Evolutionary conservation across 2,113 vertebrate genomes (phyloP).

Genomic region (Recurvirostra avosetta): DNA sequence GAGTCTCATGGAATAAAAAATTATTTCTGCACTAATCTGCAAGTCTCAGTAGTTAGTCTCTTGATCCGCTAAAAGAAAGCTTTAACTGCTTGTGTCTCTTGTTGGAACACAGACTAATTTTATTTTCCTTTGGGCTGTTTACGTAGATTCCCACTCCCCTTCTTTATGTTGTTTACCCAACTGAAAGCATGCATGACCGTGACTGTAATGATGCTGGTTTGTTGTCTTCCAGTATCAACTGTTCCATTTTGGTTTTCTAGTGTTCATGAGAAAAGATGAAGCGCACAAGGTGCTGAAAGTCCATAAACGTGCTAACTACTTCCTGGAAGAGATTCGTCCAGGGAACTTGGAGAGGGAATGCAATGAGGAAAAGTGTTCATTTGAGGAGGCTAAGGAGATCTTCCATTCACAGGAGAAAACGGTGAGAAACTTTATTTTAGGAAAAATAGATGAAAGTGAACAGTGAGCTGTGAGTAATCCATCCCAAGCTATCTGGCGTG

Average conservation of each 20-base stretch:
- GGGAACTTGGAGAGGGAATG: conserved; percentile 85
- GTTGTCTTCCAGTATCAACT: background rate
- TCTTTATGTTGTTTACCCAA: background rate
- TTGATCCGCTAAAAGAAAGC: background rate
- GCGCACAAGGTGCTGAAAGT: conserved; percentile 71
- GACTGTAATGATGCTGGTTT: background rate
- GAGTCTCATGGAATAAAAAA: background rate
- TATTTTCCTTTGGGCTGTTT: background rate
- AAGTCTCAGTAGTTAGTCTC: background rate
- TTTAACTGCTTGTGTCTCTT: background rate
- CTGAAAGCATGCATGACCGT: background rate
- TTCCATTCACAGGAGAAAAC: conserved; percentile 82
- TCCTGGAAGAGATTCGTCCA: conserved; percentile 79
- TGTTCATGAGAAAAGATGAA: conserved; percentile 68
- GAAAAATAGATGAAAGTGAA: background rate
- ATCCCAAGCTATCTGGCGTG: background rate
- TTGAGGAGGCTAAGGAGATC: conserved; percentile 84
- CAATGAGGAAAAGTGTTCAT: conserved; percentile 78
- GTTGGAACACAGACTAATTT: background rate
- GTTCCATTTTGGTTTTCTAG: conserved; percentile 34
- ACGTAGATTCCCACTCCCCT: accelerated
- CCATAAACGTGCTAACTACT: conserved; percentile 71
- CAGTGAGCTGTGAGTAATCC: background rate
- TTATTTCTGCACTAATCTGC: background rate
- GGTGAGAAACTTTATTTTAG: conserved; percentile 40